A percentile compares a stretch with the other conserved stretches of the same genome.
These are phyloP conservation scores for Azorinus chamasolen DNA, from an alignment of 2,888 invertebrate species.

Conservation along the genomic window DNA sequence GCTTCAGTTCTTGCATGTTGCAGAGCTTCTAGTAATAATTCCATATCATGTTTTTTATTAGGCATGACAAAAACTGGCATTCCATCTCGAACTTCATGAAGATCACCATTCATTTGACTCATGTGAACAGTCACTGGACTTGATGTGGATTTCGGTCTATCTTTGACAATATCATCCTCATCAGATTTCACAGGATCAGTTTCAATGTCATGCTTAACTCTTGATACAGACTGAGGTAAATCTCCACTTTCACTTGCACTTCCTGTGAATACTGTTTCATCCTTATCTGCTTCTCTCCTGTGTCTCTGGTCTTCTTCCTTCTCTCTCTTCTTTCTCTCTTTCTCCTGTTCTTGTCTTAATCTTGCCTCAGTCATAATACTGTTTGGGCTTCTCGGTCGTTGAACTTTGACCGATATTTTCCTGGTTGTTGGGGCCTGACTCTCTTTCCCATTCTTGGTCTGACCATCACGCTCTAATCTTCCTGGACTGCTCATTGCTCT, in stretches of 20 bases:
- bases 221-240: slow-evolving; percentile 25
- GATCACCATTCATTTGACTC: slow-evolving; percentile 44
- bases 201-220: slow-evolving; percentile 37
- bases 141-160: slow-evolving; percentile 19
- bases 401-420: slow-evolving; percentile 57
- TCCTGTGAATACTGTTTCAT: slow-evolving; percentile 60
- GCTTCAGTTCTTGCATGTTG: slow-evolving; percentile 75
- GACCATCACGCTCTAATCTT: slow-evolving; percentile 26
- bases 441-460: slow-evolving; percentile 2
- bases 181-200: slow-evolving; percentile 62
- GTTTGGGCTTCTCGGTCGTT: slow-evolving; percentile 65
- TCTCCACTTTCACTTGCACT: slow-evolving; percentile 64
- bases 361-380: slow-evolving; percentile 69
- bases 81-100: slow-evolving; percentile 46
- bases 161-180: slow-evolving; percentile 57
- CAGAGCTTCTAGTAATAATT: slow-evolving; percentile 72
- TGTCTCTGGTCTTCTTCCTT: slow-evolving; percentile 51
- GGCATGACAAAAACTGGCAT: slow-evolving; percentile 72
- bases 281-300: slow-evolving; percentile 45
- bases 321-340: slow-evolving; percentile 60
- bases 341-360: slow-evolving; percentile 61
- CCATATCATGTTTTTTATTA: slow-evolving; percentile 72
- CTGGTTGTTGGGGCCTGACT: slow-evolving; percentile 26
- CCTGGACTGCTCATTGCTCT: slow-evolving; percentile 50
- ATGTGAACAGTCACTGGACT: slow-evolving; percentile 24